Base-by-base conservation (phyloP, 1,140 invertebrate species). In the Fopius arisanus region DNA sequence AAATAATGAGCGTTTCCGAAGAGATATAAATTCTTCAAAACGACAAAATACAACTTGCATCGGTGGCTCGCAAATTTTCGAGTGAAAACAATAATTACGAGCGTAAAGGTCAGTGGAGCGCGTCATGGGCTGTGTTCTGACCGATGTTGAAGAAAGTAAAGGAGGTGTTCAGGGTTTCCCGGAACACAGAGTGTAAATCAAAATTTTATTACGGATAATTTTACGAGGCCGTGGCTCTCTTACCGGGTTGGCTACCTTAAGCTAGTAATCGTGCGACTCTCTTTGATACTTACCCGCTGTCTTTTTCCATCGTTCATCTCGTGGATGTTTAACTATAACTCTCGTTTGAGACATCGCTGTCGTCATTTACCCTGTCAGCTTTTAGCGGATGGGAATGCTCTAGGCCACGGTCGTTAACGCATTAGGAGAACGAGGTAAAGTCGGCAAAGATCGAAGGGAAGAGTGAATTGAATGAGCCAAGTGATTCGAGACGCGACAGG, bases 151-250 rank as follows among this genome's bases (percentile, higher is more conserved):
- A 16, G 43, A 48, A 3, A 59, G 54, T 26, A 12, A 59, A 59
- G 54, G 54, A 14, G 54, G 19, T n/a, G n/a, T 59, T 28, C 43
- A 48, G 54, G 3, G 54, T 84, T 84, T 84, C 82, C 77, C 77
- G 72, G 82, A 84, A 84, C 79, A 19, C 74, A 54, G 62, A 70
- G 16, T 74, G 79, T 84, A 84, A 84, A 84, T 84, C 82, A 84
- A 72, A 79, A 79, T 84, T 84, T 84, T 84, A 84, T 84, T 82
- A 78, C 82, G 76, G 82, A 84, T 84, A 84, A 84, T 84, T 84
- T 84, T 82, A 84, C 81, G 82, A 83, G 79, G 76, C 66, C 76
- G 70, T 63, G 74, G 40, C 33, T 62, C 62, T 19, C 19, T 51
- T 31, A 54, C 40, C 51, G 37, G 31, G 37, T 54, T 73, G 77